Conservation (phyloP, 37 sponge, comb jelly and placozoan species). For the Aplysina aerophoba region DNA sequence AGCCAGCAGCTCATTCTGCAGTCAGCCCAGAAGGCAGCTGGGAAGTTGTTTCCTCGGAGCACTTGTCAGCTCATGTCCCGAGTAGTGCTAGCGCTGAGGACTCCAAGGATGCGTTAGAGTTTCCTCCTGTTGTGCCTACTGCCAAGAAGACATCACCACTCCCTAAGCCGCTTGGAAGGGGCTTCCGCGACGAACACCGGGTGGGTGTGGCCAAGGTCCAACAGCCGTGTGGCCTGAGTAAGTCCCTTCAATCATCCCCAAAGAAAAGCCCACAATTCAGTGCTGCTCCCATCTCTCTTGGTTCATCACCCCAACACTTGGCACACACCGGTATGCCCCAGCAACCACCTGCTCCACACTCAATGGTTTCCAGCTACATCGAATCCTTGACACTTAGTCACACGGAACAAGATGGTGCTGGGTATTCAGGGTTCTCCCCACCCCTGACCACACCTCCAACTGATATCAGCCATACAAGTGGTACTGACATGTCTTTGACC, state of each 20-base stretch:
- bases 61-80: too few species aligned
- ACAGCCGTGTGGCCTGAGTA: slow-evolving; percentile 1
- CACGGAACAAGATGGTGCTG: neutral
- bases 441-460: neutral
- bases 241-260: slow-evolving; percentile 14
- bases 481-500: neutral
- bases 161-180: neutral
- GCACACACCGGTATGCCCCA: too few species aligned
- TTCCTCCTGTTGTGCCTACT: too few species aligned
- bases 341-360: too few species aligned
- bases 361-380: neutral
- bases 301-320: neutral
- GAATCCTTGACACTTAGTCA: neutral
- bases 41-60: too few species aligned
- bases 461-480: neutral
- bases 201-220: too few species aligned
- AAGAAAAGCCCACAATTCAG: neutral
- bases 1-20: too few species aligned
- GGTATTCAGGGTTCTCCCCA: slow-evolving; percentile 6
- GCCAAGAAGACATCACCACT: too few species aligned
- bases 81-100: too few species aligned
- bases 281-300: neutral
- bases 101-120: too few species aligned
- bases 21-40: too few species aligned
- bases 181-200: neutral